phyloP scores from a whole-genome alignment of 1,140 invertebrate genomes.

The Bombus breviceps region DNA sequence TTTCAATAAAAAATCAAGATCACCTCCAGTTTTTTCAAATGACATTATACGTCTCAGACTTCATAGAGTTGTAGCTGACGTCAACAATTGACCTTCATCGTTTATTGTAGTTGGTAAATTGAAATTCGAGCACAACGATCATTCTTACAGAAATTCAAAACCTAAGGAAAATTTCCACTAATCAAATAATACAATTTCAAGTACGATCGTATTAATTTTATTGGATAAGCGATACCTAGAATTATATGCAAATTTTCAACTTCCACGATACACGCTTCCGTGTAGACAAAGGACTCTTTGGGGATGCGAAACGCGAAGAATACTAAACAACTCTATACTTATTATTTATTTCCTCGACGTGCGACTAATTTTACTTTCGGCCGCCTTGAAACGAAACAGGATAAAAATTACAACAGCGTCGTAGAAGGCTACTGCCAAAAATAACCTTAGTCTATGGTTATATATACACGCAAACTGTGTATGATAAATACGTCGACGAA shows the following conservation, averaged over 20 bases:
- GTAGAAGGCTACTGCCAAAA: constrained; percentile 40
- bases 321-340: constrained; percentile 2
- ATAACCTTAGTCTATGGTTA: constrained; percentile 22
- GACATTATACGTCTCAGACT: too few relatives aligned
- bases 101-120: neutral
- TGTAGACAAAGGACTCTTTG: neutral
- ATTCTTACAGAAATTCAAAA: neutral
- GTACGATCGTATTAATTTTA: neutral
- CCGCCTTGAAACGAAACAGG: constrained; percentile 21
- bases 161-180: too few relatives aligned
- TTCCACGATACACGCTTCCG: neutral
- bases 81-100: too few relatives aligned
- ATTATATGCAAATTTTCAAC: too few relatives aligned
- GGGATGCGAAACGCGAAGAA: constrained; percentile 7
- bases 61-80: too few relatives aligned
- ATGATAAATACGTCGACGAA: neutral
- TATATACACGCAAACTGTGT: neutral
- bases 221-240: neutral
- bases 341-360: constrained; percentile 11
- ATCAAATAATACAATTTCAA: neutral
- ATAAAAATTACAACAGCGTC: constrained; percentile 49
- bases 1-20: too few relatives aligned
- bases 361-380: constrained; percentile 16
- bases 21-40: too few relatives aligned
- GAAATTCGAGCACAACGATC: neutral